A percentile compares a stretch with the other conserved stretches of the same genome.
Conservation (phyloP, 2,113 vertebrate genomes). For the Progne subis region DNA sequence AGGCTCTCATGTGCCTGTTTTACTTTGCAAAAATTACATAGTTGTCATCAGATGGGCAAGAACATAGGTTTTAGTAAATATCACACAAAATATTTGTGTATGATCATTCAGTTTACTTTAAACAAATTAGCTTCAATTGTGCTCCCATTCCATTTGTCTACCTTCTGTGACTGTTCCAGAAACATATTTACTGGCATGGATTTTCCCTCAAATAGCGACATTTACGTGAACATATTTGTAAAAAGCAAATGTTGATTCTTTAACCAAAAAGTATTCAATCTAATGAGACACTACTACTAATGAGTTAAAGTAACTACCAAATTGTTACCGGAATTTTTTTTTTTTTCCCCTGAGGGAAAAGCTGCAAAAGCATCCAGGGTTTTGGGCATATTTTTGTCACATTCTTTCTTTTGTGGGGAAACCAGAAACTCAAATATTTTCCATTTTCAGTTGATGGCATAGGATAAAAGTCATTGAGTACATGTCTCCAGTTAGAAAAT, state of each 20-base stretch:
- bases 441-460: neutral
- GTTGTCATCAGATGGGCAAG: neutral
- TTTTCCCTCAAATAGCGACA: constrained; percentile 30
- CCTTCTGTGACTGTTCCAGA: constrained; percentile 44
- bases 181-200: constrained; percentile 34
- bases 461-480: neutral
- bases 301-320: neutral
- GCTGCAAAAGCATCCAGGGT: neutral
- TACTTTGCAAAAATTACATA: neutral
- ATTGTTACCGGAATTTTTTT: neutral
- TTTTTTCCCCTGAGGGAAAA: neutral
- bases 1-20: neutral
- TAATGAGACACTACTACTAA: neutral
- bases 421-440: neutral
- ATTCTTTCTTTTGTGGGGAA: neutral
- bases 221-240: neutral
- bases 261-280: neutral
- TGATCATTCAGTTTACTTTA: constrained; percentile 13
- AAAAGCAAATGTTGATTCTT: neutral
- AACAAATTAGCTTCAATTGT: constrained; percentile 57
- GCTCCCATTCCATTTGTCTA: constrained; percentile 37
- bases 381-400: neutral
- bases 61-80: neutral
- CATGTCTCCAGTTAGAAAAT: neutral
- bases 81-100: constrained; percentile 12